Conservation (phyloP, 2,888 invertebrate species). For the Trissolcus japonicus region DNA sequence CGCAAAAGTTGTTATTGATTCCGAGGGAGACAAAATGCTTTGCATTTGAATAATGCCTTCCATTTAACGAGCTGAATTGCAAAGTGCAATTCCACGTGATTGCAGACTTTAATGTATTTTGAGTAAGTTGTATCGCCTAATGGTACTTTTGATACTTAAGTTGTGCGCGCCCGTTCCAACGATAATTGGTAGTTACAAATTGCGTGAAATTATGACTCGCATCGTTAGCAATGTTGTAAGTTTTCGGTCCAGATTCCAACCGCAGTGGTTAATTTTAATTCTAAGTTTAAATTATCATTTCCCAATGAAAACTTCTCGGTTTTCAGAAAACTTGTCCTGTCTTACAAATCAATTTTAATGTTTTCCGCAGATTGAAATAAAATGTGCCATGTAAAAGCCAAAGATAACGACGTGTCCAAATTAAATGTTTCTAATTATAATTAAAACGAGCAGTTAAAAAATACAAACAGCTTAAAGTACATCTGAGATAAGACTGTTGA, state of each 20-base stretch:
- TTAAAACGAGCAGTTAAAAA: not conserved
- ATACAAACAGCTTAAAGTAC: conserved; percentile 1
- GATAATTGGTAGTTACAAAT: conserved; percentile 41
- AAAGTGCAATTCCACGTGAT: conserved; percentile 37
- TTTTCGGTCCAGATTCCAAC: no score
- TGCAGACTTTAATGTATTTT: conserved; percentile 45
- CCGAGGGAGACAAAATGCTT: conserved; percentile 51
- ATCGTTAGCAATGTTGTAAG: conserved; percentile 15
- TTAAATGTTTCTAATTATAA: not conserved
- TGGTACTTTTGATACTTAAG: conserved; percentile 46
- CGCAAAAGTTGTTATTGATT: conserved; percentile 48
- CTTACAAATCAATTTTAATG: no score
- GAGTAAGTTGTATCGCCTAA: conserved; percentile 41
- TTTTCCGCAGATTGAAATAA: no score
- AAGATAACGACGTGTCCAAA: no score
- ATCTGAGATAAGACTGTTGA: conserved; percentile 19
- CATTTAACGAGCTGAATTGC: conserved; percentile 49
- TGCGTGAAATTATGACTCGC: conserved; percentile 37
- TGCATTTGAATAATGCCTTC: conserved; percentile 53
- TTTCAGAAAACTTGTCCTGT: no score
- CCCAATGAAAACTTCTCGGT: no score
- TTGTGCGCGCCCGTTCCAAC: conserved; percentile 15
- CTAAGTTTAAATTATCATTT: no score
- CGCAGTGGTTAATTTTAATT: no score
- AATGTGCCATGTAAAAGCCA: no score